A percentile compares a stretch with the other conserved stretches of the same genome.
phyloP scores from a whole-genome alignment of 2,797 vertebrate species.

The Syngnathus acus region DNA sequence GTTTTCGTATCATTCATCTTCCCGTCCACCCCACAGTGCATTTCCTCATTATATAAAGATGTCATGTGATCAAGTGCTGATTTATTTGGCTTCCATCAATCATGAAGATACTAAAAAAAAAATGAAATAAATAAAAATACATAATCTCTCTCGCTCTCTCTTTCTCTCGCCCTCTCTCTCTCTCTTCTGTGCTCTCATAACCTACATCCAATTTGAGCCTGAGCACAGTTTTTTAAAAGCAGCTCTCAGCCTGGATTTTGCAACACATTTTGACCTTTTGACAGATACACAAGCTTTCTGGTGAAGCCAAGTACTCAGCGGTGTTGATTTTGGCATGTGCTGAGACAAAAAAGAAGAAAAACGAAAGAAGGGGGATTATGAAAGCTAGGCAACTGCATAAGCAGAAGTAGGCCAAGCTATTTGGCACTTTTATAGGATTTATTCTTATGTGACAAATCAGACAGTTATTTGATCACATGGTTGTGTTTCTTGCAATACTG shows the following conservation, averaged over 20 bases:
- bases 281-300: constrained; percentile 54
- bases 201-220: constrained; percentile 43
- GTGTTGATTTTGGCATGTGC: constrained; percentile 63
- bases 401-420: constrained; percentile 36
- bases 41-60: not conserved
- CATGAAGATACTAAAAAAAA: constrained; percentile 35
- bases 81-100: not conserved
- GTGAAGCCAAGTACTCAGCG: constrained; percentile 57
- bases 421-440: constrained; percentile 13
- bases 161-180: not conserved
- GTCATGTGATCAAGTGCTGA: not conserved
- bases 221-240: constrained; percentile 27
- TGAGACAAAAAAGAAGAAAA: constrained; percentile 38
- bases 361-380: constrained; percentile 28
- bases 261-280: constrained; percentile 49
- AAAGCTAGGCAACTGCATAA: constrained; percentile 19
- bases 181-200: constrained; percentile 29
- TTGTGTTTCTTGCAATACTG: not conserved
- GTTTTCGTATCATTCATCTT: not conserved
- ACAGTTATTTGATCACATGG: not conserved
- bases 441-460: constrained; percentile 16
- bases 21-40: not conserved
- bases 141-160: not conserved
- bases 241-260: constrained; percentile 22
- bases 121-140: not conserved